Evolutionary conservation across 2,888 invertebrate genomes (phyloP).

Genomic region (Dryadula phaetusa): DNA sequence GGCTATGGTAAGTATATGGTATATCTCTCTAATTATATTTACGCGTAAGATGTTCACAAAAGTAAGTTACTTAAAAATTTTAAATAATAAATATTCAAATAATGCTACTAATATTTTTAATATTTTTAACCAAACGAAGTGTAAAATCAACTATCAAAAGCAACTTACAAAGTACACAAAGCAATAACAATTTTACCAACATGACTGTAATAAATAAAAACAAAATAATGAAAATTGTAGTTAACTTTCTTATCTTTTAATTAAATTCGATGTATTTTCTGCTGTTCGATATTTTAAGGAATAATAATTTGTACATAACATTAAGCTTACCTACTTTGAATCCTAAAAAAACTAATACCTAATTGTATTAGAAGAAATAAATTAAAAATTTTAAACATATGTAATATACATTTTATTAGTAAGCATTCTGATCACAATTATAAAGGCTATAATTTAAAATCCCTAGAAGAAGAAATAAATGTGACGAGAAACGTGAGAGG

Average conservation of each 20-base stretch:
- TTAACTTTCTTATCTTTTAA: conserved; percentile 43
- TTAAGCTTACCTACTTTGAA: not conserved
- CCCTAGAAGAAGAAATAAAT: conserved; percentile 36
- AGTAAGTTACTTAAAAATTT: not conserved
- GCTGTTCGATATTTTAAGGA: conserved; percentile 7
- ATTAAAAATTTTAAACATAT: not conserved
- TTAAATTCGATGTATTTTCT: conserved; percentile 35
- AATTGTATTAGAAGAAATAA: not conserved
- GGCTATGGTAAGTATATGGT: too few relatives aligned
- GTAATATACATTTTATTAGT: not conserved
- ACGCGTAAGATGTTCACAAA: not conserved
- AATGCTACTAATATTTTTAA: too few relatives aligned
- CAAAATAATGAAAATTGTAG: conserved; percentile 9
- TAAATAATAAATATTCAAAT: not conserved
- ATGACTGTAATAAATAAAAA: conserved; percentile 36
- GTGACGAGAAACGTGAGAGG: conserved; percentile 61
- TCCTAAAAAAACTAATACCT: too few relatives aligned
- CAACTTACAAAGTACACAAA: conserved; percentile 39
- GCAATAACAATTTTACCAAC: conserved; percentile 33
- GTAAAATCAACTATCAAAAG: not conserved
- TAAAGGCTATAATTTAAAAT: conserved; percentile 14
- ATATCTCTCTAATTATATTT: not conserved
- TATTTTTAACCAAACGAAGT: not conserved
- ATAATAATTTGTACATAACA: not conserved
- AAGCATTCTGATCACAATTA: not conserved